Evolutionary conservation across 1,140 invertebrate genomes (phyloP), one percentile per base, ranked within the genome.

Genomic region (Micrasema longulum): DNA sequence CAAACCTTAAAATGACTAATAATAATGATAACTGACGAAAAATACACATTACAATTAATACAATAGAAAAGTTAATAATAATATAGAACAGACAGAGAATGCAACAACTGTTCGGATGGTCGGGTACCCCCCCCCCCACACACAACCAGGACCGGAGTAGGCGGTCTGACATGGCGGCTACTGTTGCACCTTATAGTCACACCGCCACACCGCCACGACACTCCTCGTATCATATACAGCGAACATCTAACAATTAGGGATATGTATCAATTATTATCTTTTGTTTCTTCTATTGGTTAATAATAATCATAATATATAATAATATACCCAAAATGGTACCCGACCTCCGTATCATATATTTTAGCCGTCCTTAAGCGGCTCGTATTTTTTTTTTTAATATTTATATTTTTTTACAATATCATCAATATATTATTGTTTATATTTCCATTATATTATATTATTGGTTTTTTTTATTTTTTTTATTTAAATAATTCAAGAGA

Each of bases 181-280:
- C 35, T 0, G 12, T 14, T 35, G 14, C 23, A 11, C n/a, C 55
- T 60, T n/a, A 2, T 1, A 20, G 9, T 2, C 16, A 23, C 55
- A 16, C 31, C 14, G 41, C 62, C 41, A 14, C 9, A 20, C 23
- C 64, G 14, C 26, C 64, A n/a, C 57, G 35, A n/a, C 35, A 26
- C 38, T 38, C n/a, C 60, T 20, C 55, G 55, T 22, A 22, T 16
- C 53, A 57, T 57, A 57, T 31, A 57, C n/a, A n/a, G n/a, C n/a
- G n/a, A n/a, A n/a, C 53, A 57, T 41, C 74, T 76, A 76, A 76
- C 74, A 76, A 76, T 75, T 76, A 76, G 71, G 71, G 74, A 76
- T 76, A 76, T 76, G 74, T 76, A 76, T 76, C 71, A 71, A 73
- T 76, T 76, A 76, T 76, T 76, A 76, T 76, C 74, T 73, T 76